A percentile compares a stretch with the other conserved stretches of the same genome.
phyloP scores from a whole-genome alignment of 2,888 invertebrate species.

The Baccha elongata region DNA sequence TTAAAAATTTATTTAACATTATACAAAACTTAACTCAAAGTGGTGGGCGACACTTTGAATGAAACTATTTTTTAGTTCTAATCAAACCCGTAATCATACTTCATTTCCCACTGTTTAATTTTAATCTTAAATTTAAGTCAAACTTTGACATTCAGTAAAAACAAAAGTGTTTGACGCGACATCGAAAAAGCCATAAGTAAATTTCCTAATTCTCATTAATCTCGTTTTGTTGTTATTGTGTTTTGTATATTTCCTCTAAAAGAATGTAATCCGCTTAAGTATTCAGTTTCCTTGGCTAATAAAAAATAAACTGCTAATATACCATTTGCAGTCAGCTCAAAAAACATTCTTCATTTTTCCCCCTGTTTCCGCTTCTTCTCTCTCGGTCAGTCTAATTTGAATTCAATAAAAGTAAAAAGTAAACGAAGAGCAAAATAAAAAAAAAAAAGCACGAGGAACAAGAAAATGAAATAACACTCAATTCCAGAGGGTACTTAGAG shows the following conservation, averaged over 20 bases:
- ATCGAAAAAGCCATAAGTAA: not conserved
- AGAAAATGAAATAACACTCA: conserved; percentile 67
- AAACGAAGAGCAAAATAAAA: conserved; percentile 5
- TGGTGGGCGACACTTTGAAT: too few species aligned
- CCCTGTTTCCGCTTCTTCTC: conserved; percentile 26
- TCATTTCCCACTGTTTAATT: too few species aligned
- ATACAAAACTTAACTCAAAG: too few species aligned
- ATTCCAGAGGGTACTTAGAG: conserved; percentile 64
- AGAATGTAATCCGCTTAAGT: conserved; percentile 63
- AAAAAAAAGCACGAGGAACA: conserved; percentile 30
- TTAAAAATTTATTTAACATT: too few species aligned
- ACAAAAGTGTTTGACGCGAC: conserved; percentile 5
- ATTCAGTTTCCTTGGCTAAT: conserved; percentile 44
- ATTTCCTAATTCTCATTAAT: conserved; percentile 57
- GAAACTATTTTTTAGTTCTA: too few species aligned
- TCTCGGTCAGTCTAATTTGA: conserved; percentile 61
- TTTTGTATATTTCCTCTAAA: not conserved
- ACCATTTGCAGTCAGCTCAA: conserved; percentile 13
- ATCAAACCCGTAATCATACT: too few species aligned
- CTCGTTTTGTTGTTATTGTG: conserved; percentile 33
- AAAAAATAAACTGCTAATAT: conserved; percentile 28
- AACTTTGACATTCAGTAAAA: conserved; percentile 21
- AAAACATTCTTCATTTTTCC: conserved; percentile 51
- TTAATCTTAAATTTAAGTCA: not conserved
- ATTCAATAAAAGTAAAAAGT: conserved; percentile 68